Evolutionary conservation across 2,888 invertebrate species (phyloP).

Genomic region (Eilema griseolum): DNA sequence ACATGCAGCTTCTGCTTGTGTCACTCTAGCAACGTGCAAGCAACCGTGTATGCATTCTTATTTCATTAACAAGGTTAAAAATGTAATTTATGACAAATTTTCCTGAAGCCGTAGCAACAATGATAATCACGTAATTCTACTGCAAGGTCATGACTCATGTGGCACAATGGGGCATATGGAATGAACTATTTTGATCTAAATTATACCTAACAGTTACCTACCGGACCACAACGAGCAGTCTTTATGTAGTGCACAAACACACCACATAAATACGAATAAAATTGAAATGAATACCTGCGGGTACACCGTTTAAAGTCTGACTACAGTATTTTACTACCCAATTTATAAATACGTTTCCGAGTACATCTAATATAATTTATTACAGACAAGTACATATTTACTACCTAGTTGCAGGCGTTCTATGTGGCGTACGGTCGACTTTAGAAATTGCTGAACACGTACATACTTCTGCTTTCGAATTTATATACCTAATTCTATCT

Average conservation of each 20-base stretch:
- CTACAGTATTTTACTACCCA: background rate
- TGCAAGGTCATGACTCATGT: background rate
- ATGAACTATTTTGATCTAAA: constrained; percentile 22
- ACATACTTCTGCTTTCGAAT: too few species aligned
- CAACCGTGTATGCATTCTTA: background rate
- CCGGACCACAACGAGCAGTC: background rate
- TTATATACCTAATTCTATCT: too few species aligned
- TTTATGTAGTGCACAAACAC: background rate
- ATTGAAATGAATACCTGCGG: background rate
- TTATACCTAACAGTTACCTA: constrained; percentile 21
- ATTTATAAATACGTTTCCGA: background rate
- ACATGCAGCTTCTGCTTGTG: too few species aligned
- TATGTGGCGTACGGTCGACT: too few species aligned
- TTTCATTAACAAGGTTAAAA: background rate
- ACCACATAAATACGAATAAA: background rate
- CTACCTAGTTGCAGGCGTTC: too few species aligned
- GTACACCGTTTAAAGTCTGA: too few species aligned
- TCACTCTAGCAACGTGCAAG: too few species aligned
- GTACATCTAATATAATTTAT: background rate
- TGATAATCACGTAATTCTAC: background rate
- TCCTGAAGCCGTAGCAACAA: background rate
- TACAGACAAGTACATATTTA: background rate
- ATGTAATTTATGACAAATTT: background rate
- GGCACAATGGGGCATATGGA: background rate
- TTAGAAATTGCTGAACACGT: too few species aligned